Conservation (phyloP, 2,113 vertebrate genomes). For the Hemiscyllium ocellatum region DNA sequence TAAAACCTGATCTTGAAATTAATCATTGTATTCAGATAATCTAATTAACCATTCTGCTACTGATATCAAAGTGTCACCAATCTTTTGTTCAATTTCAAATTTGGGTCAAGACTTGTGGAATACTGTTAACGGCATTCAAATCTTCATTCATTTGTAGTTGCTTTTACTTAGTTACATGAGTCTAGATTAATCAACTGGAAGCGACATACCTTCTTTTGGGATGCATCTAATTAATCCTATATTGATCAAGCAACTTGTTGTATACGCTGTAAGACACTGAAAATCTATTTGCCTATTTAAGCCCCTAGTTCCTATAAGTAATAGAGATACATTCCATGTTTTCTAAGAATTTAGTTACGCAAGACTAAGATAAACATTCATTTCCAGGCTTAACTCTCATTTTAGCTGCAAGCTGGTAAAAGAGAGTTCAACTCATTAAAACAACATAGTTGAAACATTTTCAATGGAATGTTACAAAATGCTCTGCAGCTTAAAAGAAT, state of each 20-base stretch:
- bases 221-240: neutral
- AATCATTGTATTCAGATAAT: neutral
- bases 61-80: neutral
- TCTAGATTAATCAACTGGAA: neutral
- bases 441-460: neutral
- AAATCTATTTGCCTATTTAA: neutral
- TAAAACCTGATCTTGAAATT: neutral
- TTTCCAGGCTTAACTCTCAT: neutral
- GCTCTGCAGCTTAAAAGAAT: neutral
- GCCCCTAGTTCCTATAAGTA: neutral
- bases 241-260: neutral
- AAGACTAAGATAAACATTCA: neutral
- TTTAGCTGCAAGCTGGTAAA: neutral
- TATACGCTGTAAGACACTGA: neutral
- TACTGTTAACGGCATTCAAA: neutral
- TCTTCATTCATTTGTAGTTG: neutral
- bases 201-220: neutral
- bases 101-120: neutral
- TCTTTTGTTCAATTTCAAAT: neutral
- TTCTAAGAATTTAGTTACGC: neutral
- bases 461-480: conserved; percentile 12
- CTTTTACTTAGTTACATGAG: neutral
- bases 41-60: neutral
- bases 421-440: neutral
- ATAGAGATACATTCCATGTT: neutral